These are phyloP conservation scores for Clarias platycephalus DNA, from an alignment of 2,797 vertebrate genomes.

Conservation along the genomic window DNA sequence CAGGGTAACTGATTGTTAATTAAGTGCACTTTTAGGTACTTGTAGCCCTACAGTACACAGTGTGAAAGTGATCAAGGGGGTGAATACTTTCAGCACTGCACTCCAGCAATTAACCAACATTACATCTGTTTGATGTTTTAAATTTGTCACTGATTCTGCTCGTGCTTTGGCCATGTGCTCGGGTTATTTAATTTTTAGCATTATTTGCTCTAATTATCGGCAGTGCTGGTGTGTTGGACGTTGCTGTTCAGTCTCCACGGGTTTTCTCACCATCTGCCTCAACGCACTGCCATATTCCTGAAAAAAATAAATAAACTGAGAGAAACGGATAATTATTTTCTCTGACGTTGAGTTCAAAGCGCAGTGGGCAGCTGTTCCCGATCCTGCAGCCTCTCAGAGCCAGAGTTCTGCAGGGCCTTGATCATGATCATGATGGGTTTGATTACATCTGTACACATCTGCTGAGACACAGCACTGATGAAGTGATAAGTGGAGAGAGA, in stretches of 20 bases:
- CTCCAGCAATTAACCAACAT: not conserved
- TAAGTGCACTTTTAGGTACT: not conserved
- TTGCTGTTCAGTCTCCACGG: slow-evolving; percentile 24
- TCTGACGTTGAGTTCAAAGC: slow-evolving; percentile 66
- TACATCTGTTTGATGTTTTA: not conserved
- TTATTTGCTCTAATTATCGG: slow-evolving; percentile 25
- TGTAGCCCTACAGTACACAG: not conserved
- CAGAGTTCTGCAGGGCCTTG: slow-evolving; percentile 64
- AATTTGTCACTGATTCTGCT: not conserved
- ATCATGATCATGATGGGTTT: slow-evolving; percentile 64
- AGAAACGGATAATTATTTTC: slow-evolving; percentile 61
- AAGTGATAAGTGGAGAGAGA: not conserved
- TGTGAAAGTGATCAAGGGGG: not conserved
- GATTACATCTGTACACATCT: slow-evolving; percentile 66
- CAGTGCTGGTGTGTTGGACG: slow-evolving; percentile 31
- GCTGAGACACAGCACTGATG: slow-evolving; percentile 24
- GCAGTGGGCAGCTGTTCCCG: slow-evolving; percentile 62
- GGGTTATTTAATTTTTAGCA: slow-evolving; percentile 8
- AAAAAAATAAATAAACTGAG: slow-evolving; percentile 46
- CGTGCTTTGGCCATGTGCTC: not conserved
- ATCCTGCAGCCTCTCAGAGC: slow-evolving; percentile 71
- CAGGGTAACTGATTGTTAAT: not conserved
- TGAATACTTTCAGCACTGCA: not conserved
- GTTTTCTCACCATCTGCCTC: slow-evolving; percentile 70
- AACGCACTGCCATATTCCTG: slow-evolving; percentile 63